Evolutionary conservation across 2,797 vertebrate species (phyloP), one percentile per base, ranked within the genome.

Genomic region (Sebastes itinus): DNA sequence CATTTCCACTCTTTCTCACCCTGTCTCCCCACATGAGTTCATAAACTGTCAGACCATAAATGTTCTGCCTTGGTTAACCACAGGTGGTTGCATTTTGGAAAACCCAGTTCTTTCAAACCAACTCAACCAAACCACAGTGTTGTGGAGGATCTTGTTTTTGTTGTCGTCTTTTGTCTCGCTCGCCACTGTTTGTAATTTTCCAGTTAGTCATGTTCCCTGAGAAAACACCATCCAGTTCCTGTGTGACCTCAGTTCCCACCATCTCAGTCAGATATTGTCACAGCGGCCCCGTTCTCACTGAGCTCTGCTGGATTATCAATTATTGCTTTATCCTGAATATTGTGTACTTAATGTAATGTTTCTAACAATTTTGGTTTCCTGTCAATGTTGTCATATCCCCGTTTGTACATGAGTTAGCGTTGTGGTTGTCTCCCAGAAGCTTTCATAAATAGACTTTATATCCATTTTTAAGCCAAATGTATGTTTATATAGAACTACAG

Each of bases 231-330:
- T 67, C 49, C 32, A 38, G 72, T 79, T 76, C 49, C 58, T 70
- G 46, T 3, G 58, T 82, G 82, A 90, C 83, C 80, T 91, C 59
- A 9, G 91, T 84, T 94, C 87, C 86, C 89, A 89, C 61, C 75
- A 52, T 78, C 87, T 82, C 76, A 65, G 80, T 72, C 52, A 75
- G 82, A 85, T 42, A 66, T 28, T 66, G 82, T 87, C 84, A 82
- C 73, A 75, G 59, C 73, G 86, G 83, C 85, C 82, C 70, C 78
- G 81, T 92, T 92, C 89, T 81, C 84, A 81, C 71, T 64, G 42
- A 77, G 60, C 61, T 67, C 32, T n/a, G 28, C 72, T 46, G 80
- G 23, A 73, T 75, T 68, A 23, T 81, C 87, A 83, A 91, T 88
- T 81, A 61, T 13, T 49, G 63, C 77, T 82, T 83, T 27, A 13